Evolutionary conservation across 53 echinoderm and acorn worm genomes (phyloP).

Genomic region (Actinopyga echinites): DNA sequence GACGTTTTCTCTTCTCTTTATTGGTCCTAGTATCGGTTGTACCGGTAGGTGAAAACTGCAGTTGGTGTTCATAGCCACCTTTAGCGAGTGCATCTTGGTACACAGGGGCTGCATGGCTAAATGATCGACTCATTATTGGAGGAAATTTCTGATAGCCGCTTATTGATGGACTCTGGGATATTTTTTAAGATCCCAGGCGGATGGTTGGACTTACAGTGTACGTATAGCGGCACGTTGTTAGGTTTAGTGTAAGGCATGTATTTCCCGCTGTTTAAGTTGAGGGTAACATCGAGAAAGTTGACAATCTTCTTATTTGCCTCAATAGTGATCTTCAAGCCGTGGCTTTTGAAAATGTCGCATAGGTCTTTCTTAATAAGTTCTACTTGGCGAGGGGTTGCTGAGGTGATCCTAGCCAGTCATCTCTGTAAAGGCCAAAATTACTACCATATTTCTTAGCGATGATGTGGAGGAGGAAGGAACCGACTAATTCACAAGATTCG

Average conservation of each 20-base stretch:
- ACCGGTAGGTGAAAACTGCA: too few relatives aligned
- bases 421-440: slow-evolving; percentile 24
- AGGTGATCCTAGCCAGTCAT: slow-evolving; percentile 12
- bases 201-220: too few relatives aligned
- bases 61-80: too few relatives aligned
- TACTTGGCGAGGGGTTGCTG: not conserved
- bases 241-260: not conserved
- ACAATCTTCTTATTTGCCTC: too few relatives aligned
- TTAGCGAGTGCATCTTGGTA: not conserved
- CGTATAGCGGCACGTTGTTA: not conserved
- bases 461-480: not conserved
- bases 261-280: not conserved
- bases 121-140: not conserved
- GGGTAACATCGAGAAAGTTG: too few relatives aligned
- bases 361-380: slow-evolving; percentile 41
- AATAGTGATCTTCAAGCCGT: slow-evolving; percentile 39
- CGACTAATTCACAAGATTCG: slow-evolving; percentile 26
- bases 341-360: slow-evolving; percentile 13
- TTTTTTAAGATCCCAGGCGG: not conserved
- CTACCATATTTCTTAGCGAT: slow-evolving; percentile 7
- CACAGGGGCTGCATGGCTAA: not conserved
- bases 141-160: not conserved
- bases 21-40: too few relatives aligned
- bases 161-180: not conserved
- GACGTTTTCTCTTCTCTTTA: too few relatives aligned